Evolutionary conservation across 2,888 invertebrate species (phyloP).

Genomic region (Cantharis rufa): DNA sequence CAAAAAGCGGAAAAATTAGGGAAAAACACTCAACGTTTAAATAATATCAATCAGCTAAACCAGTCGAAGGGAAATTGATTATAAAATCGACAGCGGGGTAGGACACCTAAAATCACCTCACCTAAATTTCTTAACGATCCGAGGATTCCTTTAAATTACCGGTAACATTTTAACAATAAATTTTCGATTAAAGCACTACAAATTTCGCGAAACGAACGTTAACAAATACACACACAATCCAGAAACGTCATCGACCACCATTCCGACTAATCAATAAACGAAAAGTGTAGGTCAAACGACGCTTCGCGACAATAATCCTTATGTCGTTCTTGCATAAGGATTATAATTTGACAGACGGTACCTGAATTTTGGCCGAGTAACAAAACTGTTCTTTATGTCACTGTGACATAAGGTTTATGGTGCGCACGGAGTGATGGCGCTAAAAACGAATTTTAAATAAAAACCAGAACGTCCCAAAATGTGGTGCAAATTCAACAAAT

Average conservation of each 20-base stretch:
- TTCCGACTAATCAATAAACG: conserved; percentile 9
- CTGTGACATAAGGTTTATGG: background rate
- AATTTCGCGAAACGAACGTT: background rate
- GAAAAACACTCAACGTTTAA: background rate
- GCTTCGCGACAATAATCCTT: background rate
- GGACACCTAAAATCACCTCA: background rate
- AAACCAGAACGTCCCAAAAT: conserved; percentile 1
- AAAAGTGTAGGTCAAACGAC: conserved; percentile 12
- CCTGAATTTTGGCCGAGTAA: background rate
- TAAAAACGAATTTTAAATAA: background rate
- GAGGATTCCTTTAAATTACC: background rate
- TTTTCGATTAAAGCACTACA: background rate
- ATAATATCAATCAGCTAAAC: background rate
- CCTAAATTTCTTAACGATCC: background rate
- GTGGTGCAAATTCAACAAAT: background rate
- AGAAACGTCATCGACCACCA: conserved; percentile 19
- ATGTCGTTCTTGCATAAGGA: background rate
- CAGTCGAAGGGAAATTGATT: background rate
- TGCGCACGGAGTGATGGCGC: background rate
- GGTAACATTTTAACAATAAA: background rate
- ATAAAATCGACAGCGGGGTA: background rate
- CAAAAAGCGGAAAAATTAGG: background rate
- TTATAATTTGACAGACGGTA: background rate
- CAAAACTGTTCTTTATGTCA: background rate
- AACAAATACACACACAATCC: background rate